These are phyloP conservation scores for Amphimedon queenslandica DNA, from an alignment of 37 sponge, comb jelly and placozoan species.

Conservation along the genomic window DNA sequence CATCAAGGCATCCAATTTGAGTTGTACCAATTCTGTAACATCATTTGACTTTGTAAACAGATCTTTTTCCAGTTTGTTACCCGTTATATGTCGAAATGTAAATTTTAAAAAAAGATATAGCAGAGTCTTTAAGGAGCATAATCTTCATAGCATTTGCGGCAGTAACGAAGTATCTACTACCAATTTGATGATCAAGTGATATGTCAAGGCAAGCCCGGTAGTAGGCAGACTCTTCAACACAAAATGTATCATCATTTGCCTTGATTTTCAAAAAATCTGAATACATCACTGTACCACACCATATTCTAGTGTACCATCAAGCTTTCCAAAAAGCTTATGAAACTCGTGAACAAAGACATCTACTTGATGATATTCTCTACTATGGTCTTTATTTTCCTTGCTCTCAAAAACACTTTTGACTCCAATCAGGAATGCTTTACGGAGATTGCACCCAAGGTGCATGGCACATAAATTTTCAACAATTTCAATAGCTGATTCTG, in stretches of 20 bases:
- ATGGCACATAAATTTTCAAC: conserved; percentile 16
- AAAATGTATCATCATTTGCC: not conserved
- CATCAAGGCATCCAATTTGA: too few relatives aligned
- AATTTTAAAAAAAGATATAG: too few relatives aligned
- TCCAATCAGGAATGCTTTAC: conserved; percentile 11
- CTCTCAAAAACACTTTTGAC: not conserved
- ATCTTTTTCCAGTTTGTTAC: too few relatives aligned
- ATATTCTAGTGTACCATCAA: not conserved
- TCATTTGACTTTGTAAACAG: too few relatives aligned
- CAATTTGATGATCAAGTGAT: not conserved
- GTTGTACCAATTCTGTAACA: not conserved
- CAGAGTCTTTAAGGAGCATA: too few relatives aligned
- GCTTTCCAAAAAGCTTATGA: too few relatives aligned
- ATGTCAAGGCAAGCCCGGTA: not conserved
- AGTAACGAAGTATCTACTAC: conserved; percentile 3
- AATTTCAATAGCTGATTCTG: not conserved
- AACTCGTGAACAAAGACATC: conserved; percentile 30
- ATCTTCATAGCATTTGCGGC: too few relatives aligned
- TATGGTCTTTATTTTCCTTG: not conserved
- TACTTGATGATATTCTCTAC: conserved; percentile 16
- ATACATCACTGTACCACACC: conserved; percentile 12
- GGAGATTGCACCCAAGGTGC: conserved; percentile 12
- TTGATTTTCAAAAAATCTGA: conserved; percentile 31
- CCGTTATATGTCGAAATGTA: too few relatives aligned
- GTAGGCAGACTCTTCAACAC: not conserved